Percentiles rank a stretch among this genome's conserved stretches.
Conservation (phyloP, 2,888 invertebrate species). For the Ophion slaviceki region DNA sequence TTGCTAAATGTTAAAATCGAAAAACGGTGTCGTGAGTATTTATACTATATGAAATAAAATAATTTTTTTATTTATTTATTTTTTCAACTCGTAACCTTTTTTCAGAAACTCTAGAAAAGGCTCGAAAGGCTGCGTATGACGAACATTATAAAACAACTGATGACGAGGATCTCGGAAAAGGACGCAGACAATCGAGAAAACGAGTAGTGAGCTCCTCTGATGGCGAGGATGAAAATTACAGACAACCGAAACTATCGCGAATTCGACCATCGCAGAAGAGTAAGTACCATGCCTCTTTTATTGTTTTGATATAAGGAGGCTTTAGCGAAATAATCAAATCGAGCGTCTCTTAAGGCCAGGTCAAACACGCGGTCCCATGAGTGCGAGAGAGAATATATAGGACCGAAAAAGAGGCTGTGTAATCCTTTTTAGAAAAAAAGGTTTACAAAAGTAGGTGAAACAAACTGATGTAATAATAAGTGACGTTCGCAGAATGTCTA, state of each 20-base stretch:
- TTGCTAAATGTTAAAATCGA: slow-evolving; percentile 26
- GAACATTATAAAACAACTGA: slow-evolving; percentile 52
- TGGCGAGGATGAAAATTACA: slow-evolving; percentile 30
- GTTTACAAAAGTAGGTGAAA: neutral
- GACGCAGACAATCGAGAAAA: slow-evolving; percentile 37
- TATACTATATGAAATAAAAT: slow-evolving; percentile 6
- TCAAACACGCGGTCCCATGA: slow-evolving; percentile 7
- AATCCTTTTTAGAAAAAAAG: neutral
- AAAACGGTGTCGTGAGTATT: slow-evolving; percentile 16
- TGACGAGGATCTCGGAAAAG: slow-evolving; percentile 49
- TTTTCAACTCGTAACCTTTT: slow-evolving; percentile 25
- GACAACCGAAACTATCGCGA: slow-evolving; percentile 5
- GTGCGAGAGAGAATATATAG: slow-evolving; percentile 7
- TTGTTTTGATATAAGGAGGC: slow-evolving; percentile 9
- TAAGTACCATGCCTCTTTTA: slow-evolving; percentile 12
- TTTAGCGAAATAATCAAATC: slow-evolving; percentile 14
- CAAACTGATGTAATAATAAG: slow-evolving; percentile 13
- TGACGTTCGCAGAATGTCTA: slow-evolving; percentile 13
- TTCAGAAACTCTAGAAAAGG: slow-evolving; percentile 31
- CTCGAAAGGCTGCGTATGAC: slow-evolving; percentile 35
- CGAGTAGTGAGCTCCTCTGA: slow-evolving; percentile 37
- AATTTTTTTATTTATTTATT: slow-evolving; percentile 1
- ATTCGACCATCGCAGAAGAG: slow-evolving; percentile 16
- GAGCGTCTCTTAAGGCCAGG: slow-evolving; percentile 8
- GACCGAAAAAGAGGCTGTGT: slow-evolving; percentile 4